Percentiles rank a stretch among this genome's conserved stretches.
These are phyloP conservation scores for Oscheius sp. DNA, from an alignment of 2,888 invertebrate species.

Conservation along the genomic window DNA sequence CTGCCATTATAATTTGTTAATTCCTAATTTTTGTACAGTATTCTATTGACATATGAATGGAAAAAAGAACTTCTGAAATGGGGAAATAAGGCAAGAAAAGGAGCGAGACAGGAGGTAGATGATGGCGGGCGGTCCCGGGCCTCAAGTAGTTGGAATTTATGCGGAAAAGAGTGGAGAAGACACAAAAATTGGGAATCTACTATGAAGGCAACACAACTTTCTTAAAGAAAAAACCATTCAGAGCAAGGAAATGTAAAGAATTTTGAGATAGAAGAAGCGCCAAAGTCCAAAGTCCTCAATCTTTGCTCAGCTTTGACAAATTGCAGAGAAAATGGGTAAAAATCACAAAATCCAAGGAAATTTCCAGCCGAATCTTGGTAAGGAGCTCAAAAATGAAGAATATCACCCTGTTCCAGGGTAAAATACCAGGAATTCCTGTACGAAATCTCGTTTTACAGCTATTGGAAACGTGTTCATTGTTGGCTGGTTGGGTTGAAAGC, in stretches of 20 bases:
- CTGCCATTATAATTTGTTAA: constrained; percentile 11
- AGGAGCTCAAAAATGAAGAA: neutral
- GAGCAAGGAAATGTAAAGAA: too few relatives aligned
- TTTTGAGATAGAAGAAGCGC: too few relatives aligned
- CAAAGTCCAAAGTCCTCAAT: too few relatives aligned
- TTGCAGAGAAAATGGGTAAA: neutral
- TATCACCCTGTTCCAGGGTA: too few relatives aligned
- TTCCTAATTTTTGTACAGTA: neutral
- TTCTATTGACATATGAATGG: neutral
- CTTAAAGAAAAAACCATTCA: neutral
- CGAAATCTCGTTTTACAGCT: neutral
- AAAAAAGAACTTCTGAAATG: constrained; percentile 11
- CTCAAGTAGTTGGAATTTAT: too few relatives aligned
- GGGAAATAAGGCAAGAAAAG: neutral
- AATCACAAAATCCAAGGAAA: too few relatives aligned
- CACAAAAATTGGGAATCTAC: too few relatives aligned
- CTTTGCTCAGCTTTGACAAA: neutral
- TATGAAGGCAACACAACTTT: too few relatives aligned
- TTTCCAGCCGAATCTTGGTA: too few relatives aligned
- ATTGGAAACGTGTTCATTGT: constrained; percentile 1
- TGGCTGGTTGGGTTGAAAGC: neutral
- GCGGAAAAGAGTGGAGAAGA: too few relatives aligned
- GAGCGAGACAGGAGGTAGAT: neutral
- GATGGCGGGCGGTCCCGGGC: too few relatives aligned
- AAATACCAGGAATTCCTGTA: neutral